Percentiles rank a stretch among this genome's conserved stretches.
Evolutionary conservation across 37 sponge, comb jelly and placozoan species (phyloP).

Genomic region (Crambe crambe): DNA sequence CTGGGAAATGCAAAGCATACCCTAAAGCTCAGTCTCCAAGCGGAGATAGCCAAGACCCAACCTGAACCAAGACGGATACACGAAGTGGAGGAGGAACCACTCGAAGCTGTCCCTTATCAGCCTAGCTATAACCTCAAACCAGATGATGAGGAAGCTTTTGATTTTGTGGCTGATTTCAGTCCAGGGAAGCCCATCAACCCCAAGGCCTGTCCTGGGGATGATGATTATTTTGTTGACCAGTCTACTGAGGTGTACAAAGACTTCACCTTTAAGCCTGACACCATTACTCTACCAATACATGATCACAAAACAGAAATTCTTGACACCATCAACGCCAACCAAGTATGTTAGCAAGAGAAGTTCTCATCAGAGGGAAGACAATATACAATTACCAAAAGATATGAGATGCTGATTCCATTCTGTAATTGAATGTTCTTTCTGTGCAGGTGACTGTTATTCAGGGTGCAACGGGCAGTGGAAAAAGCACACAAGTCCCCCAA

Average conservation of each 20-base stretch:
- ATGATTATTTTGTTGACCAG: slow-evolving; percentile 6
- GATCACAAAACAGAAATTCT: slow-evolving; percentile 58
- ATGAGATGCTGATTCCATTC: too few species aligned
- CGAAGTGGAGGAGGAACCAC: not conserved
- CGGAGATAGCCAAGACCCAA: not conserved
- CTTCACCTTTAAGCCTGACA: slow-evolving; percentile 40
- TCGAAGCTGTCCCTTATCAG: not conserved
- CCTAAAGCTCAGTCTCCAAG: not conserved
- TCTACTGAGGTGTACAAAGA: slow-evolving; percentile 16
- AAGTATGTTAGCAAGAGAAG: not conserved
- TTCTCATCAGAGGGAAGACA: not conserved
- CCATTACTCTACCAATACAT: slow-evolving; percentile 66
- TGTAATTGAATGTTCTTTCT: too few species aligned
- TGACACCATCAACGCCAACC: slow-evolving; percentile 65
- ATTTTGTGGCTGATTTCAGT: slow-evolving; percentile 14
- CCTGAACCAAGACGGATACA: not conserved
- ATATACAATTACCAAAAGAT: too few species aligned
- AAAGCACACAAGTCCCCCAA: slow-evolving; percentile 95
- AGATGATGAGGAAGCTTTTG: slow-evolving; percentile 1
- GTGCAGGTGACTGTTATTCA: slow-evolving; percentile 75
- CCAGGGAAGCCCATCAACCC: slow-evolving; percentile 5
- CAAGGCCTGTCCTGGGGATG: slow-evolving; percentile 16
- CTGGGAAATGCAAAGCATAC: not conserved
- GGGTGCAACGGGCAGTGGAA: slow-evolving; percentile 91
- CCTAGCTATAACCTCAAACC: not conserved